Percentiles rank a stretch among this genome's conserved stretches.
Conservation (phyloP, 2,888 invertebrate genomes). For the Leptinotarsa tumamoca region DNA sequence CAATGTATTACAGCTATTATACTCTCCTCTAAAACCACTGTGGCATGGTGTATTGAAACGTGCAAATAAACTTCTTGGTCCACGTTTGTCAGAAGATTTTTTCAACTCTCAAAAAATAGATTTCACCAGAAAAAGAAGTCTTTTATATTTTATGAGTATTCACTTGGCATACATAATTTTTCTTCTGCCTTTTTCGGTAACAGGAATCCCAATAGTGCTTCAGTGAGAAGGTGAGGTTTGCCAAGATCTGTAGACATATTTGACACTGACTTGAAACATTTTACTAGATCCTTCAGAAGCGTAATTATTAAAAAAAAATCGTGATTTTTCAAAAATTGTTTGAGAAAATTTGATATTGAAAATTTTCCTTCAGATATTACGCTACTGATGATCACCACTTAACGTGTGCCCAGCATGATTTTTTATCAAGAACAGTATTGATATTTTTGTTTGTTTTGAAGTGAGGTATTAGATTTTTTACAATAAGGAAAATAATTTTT, state of each 20-base stretch:
- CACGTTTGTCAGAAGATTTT: no score
- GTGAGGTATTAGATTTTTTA: no score
- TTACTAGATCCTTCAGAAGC: background rate
- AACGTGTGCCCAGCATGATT: background rate
- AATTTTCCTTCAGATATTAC: background rate
- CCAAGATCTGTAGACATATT: background rate
- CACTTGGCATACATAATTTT: background rate
- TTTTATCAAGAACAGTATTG: no score
- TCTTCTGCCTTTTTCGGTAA: background rate
- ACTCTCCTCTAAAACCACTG: no score
- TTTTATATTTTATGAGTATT: background rate
- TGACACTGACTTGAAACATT: constrained; percentile 10
- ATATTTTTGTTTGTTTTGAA: no score
- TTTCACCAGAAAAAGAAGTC: no score
- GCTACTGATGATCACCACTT: background rate
- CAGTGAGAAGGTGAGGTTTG: background rate
- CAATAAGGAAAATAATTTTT: no score
- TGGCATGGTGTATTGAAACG: no score
- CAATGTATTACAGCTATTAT: no score
- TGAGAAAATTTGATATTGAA: background rate
- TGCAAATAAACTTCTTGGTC: no score
- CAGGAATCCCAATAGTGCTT: constrained; percentile 6
- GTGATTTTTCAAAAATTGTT: background rate
- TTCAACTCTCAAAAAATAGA: no score
- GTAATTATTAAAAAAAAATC: background rate